phyloP scores from a whole-genome alignment of 2,888 invertebrate genomes.

The Papilio gigon region DNA sequence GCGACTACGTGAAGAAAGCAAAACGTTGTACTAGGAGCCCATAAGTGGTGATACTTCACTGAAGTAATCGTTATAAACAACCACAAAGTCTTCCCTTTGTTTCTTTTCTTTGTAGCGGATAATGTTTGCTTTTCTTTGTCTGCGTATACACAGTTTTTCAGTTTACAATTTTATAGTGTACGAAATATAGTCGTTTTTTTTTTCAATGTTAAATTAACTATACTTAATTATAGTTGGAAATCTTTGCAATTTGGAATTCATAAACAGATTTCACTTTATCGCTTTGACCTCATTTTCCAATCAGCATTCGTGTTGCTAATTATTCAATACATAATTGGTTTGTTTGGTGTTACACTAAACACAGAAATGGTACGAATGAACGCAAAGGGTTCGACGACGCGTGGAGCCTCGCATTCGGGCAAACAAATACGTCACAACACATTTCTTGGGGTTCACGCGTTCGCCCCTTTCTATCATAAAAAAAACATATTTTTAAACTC shows the following conservation, averaged over 20 bases:
- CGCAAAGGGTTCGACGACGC: no score
- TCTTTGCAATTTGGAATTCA: not conserved
- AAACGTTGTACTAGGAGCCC: constrained; percentile 49
- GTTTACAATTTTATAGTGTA: not conserved
- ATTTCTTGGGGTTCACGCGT: no score
- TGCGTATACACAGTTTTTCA: not conserved
- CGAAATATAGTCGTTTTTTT: no score
- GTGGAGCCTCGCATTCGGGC: no score
- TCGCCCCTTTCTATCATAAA: no score
- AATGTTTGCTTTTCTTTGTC: constrained; percentile 30
- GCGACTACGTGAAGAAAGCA: constrained; percentile 54
- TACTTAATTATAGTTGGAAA: not conserved
- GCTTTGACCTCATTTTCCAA: not conserved
- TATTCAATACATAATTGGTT: not conserved
- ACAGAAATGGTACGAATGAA: no score
- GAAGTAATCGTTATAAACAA: constrained; percentile 50
- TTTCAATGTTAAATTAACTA: not conserved
- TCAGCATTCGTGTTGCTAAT: constrained; percentile 12
- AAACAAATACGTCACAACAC: no score
- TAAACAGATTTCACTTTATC: constrained; percentile 16
- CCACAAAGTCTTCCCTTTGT: constrained; percentile 33
- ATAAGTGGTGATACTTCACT: constrained; percentile 46
- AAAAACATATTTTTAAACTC: no score
- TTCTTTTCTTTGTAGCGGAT: constrained; percentile 14
- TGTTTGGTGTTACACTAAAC: not conserved